Percentiles rank a stretch among this genome's conserved stretches.
These are phyloP conservation scores for Nothoprocta pentlandii DNA, from an alignment of 2,113 vertebrate genomes.

Conservation along the genomic window DNA sequence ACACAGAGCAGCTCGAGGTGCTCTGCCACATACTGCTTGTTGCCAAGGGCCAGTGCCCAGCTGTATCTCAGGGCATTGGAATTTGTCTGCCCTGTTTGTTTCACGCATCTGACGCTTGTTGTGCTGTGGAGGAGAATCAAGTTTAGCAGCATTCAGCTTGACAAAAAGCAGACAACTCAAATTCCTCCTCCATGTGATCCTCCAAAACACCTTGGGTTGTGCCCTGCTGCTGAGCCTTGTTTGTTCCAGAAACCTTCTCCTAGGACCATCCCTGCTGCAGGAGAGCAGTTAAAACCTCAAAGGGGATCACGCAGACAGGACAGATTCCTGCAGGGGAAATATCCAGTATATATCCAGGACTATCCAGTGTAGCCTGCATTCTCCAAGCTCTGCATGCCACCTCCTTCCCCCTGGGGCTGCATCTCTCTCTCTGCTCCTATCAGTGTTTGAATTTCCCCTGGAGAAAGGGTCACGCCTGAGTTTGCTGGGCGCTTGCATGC, in stretches of 20 bases:
- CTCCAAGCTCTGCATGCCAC: rapidly evolving
- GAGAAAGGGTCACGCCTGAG: not conserved
- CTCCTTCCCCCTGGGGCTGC: not conserved
- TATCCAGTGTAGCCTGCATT: not conserved
- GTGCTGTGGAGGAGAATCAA: not conserved
- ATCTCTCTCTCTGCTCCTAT: not conserved
- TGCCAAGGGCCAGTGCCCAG: not conserved
- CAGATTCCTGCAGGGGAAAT: not conserved
- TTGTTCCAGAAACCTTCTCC: not conserved
- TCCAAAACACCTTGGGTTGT: not conserved
- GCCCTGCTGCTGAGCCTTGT: not conserved
- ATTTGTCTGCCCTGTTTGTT: constrained; percentile 35
- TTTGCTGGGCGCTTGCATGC: not conserved
- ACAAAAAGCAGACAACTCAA: not conserved
- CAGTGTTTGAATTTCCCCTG: not conserved
- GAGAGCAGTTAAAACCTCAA: not conserved
- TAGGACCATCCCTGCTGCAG: not conserved
- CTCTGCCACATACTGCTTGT: not conserved
- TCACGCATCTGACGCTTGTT: not conserved
- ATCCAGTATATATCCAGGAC: not conserved
- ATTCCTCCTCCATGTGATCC: not conserved
- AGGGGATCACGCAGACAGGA: not conserved
- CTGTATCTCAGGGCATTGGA: not conserved
- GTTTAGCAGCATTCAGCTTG: not conserved
- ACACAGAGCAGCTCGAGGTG: not conserved